These are phyloP conservation scores for Trissolcus brochymenae DNA, from an alignment of 2,888 invertebrate genomes.

Conservation along the genomic window DNA sequence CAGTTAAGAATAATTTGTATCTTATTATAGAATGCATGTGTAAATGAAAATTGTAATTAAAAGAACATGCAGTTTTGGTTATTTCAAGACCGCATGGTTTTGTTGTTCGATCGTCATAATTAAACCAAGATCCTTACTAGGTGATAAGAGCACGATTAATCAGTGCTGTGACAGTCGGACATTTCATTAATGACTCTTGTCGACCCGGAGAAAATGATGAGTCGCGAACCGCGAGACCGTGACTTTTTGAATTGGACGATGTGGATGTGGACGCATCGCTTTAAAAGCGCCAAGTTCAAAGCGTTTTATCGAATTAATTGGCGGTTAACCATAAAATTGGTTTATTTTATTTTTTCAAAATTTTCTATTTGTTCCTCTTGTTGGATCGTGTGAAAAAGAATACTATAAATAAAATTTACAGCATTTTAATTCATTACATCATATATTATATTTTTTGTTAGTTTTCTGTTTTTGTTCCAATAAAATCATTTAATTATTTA, in stretches of 20 bases:
- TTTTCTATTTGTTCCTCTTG: conserved; percentile 4
- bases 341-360: conserved; percentile 6
- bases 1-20: no score
- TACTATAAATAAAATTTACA: background rate
- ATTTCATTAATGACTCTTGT: conserved; percentile 69
- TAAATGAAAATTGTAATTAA: background rate
- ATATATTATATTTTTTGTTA: background rate
- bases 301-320: conserved; percentile 57
- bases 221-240: conserved; percentile 59
- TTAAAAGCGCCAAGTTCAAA: conserved; percentile 36
- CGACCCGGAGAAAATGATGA: conserved; percentile 56
- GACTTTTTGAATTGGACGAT: conserved; percentile 53
- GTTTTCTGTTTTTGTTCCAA: background rate
- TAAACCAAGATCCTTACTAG: conserved; percentile 68
- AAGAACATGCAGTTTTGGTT: background rate
- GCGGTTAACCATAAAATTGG: conserved; percentile 46
- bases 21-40: no score
- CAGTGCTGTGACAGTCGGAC: conserved; percentile 70
- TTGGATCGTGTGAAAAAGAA: background rate
- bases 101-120: conserved; percentile 68
- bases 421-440: background rate
- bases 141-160: conserved; percentile 72
- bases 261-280: conserved; percentile 43
- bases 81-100: conserved; percentile 20
- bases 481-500: background rate